Base-by-base conservation (phyloP, 2,113 vertebrate genomes). In the Camelus dromedarius region DNA sequence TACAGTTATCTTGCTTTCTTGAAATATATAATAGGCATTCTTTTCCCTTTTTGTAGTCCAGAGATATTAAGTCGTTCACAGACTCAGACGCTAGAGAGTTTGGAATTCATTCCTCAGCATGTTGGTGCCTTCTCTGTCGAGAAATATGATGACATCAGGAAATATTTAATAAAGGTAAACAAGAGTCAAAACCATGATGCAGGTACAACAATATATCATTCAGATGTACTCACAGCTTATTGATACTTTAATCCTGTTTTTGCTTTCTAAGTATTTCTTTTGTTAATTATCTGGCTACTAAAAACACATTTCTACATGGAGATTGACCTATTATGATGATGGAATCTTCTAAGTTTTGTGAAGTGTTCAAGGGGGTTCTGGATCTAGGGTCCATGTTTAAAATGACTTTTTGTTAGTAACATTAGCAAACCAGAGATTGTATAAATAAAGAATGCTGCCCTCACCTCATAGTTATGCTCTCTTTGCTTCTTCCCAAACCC, bases 21-120 rank as follows among this genome's bases (percentile, higher is more conserved):
- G 42, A 97, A 92, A 77, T 86, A 58, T 5, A 14, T 79, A n/a
- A 50, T 54, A 75, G 82, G 35, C 82, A 97, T 82, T 98, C 16
- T 28, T 96, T 90, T 97, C 62, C 58, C 13, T 97, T 97, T 89
- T 92, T 97, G 22, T 96, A 99, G 99, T 88, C 98, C 98, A 1
- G 99, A 99, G 97, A 93, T 99, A 67, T 6, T 99, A 97, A 99
- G 99, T 96, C 99, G 98, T 28, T 99, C 99, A 38, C 99, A 99
- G 95, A 99, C 99, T 96, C 99, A 99, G 94, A 99, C 99, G 16
- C 98, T 99, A 97, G 99, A 99, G 98, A 99, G 99, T 95, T 98
- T 99, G 98, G 99, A 99, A 97, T 99, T 99, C 93, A 99, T 99
- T 98, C 99, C 99, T 24, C 99, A 99, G 90, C 99, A 99, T 35